Evolutionary conservation across 2,888 invertebrate species (phyloP).

Genomic region (Acrobasis consociella): DNA sequence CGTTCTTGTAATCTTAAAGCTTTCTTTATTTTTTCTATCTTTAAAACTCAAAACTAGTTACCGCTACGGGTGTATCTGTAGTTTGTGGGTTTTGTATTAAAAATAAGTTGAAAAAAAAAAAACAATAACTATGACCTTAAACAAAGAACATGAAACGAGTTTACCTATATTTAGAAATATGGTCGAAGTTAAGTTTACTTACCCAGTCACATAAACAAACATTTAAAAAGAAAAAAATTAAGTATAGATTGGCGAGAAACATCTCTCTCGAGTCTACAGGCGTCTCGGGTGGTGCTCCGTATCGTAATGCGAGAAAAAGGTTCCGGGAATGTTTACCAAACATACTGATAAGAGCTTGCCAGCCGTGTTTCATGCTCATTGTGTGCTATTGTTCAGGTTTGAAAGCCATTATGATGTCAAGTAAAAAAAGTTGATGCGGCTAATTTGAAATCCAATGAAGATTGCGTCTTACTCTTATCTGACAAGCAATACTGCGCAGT

Average conservation of each 20-base stretch:
- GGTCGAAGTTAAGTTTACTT: constrained; percentile 23
- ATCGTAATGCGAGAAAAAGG: constrained; percentile 35
- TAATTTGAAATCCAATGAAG: not conserved
- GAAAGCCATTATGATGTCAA: constrained; percentile 18
- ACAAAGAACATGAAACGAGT: no score
- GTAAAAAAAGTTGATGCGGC: constrained; percentile 27
- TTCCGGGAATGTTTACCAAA: constrained; percentile 47
- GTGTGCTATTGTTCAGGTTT: constrained; percentile 35
- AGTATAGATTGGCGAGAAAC: constrained; percentile 38
- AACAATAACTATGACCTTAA: no score
- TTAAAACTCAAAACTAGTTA: no score
- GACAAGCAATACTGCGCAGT: not conserved
- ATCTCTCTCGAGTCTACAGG: constrained; percentile 32
- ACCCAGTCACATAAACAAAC: constrained; percentile 46
- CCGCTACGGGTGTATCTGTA: no score
- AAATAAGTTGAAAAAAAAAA: no score
- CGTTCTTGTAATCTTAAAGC: no score
- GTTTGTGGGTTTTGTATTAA: no score
- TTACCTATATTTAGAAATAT: no score
- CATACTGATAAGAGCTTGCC: constrained; percentile 42
- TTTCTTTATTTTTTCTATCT: no score
- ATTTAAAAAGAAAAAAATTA: constrained; percentile 40
- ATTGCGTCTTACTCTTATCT: constrained; percentile 2
- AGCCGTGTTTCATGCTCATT: constrained; percentile 37
- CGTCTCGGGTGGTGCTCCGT: constrained; percentile 29